Evolutionary conservation across 2,888 invertebrate genomes (phyloP), one percentile per base, ranked within the genome.

Genomic region (Oligia strigilis): DNA sequence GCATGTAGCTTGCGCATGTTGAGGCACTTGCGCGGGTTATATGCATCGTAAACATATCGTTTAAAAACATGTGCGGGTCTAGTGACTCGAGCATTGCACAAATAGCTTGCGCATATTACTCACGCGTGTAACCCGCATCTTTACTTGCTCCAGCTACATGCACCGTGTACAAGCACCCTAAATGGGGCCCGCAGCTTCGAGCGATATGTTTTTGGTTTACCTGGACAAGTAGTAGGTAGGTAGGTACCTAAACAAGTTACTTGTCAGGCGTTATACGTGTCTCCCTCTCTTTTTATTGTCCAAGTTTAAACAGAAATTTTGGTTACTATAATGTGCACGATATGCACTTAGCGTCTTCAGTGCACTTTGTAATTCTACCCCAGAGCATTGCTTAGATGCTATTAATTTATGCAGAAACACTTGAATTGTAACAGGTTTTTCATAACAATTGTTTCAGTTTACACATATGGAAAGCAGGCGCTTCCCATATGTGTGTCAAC

Each of bases 291-390:
- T 43, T 23, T 77, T 64, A 19, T 23, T 40, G 36, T 75, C 62
- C 55, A 46, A 19, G 19, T 40, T 71, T n/a, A 2, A 1, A 8
- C 52, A 1, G 11, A 75, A 62, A 5, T 19, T n/a, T 52, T 80
- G 66, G 75, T 66, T 60, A 46, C 46, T 23, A 29, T 29, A 29
- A n/a, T 60, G 8, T 43, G 67, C 23, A 9, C 5, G 4, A 55
- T 71, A 74, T 75, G 43, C 66, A 66, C 36, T 72, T 80, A 80
- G n/a, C 40, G 36, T 80, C 66, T 66, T 72, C 67, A 62, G 14
- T 72, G 58, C 75, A 72, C 23, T 75, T 72, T 75, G 75, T 67
- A 80, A 67, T 75, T 81, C 8, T 80, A 75, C 62, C 14, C 49
- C 19, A 66, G 78, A 64, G 70, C 43, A 46, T 80, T 71, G 55